Conservation (phyloP, 2,888 invertebrate species). For the Drosophila prostipennis region DNA sequence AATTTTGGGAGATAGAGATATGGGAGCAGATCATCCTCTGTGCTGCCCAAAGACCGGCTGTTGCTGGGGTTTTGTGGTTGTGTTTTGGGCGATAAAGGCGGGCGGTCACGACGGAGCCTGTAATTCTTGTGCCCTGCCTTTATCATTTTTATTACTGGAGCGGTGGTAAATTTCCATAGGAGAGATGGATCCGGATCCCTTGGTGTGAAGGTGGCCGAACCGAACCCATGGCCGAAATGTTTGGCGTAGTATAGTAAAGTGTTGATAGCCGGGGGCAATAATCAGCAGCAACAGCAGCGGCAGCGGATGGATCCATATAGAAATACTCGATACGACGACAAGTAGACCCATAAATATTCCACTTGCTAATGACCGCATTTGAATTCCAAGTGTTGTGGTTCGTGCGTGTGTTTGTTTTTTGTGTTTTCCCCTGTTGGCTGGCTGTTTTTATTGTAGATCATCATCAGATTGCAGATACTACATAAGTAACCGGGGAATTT, state of each 20-base stretch:
- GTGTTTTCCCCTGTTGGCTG: constrained; percentile 2
- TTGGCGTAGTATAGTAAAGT: neutral
- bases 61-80: neutral
- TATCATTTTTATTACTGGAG: neutral
- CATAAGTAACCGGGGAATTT: neutral
- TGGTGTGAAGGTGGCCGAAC: neutral
- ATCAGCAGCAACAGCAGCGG: neutral
- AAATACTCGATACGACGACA: constrained; percentile 8
- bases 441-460: constrained; percentile 13
- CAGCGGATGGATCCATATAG: neutral
- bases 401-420: neutral
- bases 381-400: neutral
- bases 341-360: constrained; percentile 17
- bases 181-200: neutral
- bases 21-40: neutral
- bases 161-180: constrained; percentile 1
- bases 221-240: neutral
- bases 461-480: constrained; percentile 2
- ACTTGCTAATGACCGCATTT: constrained; percentile 13
- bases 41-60: neutral
- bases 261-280: constrained; percentile 1
- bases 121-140: neutral
- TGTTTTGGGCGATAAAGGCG: neutral
- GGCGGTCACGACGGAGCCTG: neutral
- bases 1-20: neutral